Evolutionary conservation across 2,113 vertebrate genomes (phyloP).

Genomic region (Henicopernis longicauda): DNA sequence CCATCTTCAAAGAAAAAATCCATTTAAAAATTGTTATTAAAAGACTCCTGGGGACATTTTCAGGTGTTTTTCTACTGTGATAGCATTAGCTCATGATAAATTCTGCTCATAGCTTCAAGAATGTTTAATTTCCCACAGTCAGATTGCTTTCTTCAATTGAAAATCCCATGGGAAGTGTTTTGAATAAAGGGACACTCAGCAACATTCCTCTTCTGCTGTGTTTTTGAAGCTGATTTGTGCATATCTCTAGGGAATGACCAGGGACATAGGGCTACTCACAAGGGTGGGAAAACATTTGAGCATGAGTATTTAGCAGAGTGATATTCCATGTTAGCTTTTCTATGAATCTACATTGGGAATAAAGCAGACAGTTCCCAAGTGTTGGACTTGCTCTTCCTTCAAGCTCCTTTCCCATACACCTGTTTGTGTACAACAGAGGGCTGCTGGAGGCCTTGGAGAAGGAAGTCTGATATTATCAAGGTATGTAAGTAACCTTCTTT

Average conservation of each 20-base stretch:
- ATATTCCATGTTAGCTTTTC: background rate
- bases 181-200: background rate
- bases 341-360: background rate
- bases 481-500: background rate
- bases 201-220: background rate
- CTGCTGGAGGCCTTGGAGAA: background rate
- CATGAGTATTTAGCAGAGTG: background rate
- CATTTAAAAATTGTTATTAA: background rate
- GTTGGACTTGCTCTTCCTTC: background rate
- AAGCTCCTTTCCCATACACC: background rate
- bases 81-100: background rate
- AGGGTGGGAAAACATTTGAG: background rate
- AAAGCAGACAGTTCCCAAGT: background rate
- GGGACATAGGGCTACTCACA: background rate
- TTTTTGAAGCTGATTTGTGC: background rate
- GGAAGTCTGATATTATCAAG: background rate
- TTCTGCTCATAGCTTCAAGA: background rate
- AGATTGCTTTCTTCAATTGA: background rate
- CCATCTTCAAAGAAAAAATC: background rate
- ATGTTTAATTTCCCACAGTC: conserved; percentile 15
- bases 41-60: background rate
- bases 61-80: conserved; percentile 14
- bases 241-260: background rate
- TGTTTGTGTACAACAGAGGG: background rate
- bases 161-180: background rate